These are phyloP conservation scores for Ascaphus truei DNA, from an alignment of 2,113 vertebrate genomes.

Conservation along the genomic window DNA sequence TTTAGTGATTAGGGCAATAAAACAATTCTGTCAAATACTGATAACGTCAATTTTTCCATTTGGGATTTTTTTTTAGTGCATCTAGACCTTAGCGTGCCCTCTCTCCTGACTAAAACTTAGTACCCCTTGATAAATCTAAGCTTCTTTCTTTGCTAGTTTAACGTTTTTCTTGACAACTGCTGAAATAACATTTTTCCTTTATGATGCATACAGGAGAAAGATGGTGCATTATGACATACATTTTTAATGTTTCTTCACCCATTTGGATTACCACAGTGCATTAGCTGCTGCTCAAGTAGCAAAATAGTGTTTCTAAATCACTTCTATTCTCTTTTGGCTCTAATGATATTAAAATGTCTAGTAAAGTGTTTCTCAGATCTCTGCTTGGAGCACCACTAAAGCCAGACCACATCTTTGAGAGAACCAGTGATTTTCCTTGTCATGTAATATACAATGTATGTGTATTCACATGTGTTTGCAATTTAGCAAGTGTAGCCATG, in stretches of 20 bases:
- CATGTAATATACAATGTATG: no score
- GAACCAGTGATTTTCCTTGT: no score
- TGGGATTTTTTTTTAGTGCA: no score
- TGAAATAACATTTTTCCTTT: slow-evolving; percentile 17
- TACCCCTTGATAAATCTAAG: not conserved
- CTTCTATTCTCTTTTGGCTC: not conserved
- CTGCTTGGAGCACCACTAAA: no score
- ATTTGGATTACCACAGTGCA: slow-evolving; percentile 33
- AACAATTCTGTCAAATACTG: no score
- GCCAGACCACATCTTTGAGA: no score
- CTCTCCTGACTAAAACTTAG: not conserved
- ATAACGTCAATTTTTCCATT: no score
- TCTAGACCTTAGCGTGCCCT: no score
- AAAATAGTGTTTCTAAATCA: slow-evolving; percentile 22
- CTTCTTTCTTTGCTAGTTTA: not conserved
- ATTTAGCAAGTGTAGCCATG: no score
- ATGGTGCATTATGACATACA: slow-evolving; percentile 27
- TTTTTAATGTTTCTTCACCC: slow-evolving; percentile 29
- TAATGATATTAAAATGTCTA: not conserved
- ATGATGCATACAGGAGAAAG: not conserved
- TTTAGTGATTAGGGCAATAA: no score
- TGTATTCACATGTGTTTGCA: no score
- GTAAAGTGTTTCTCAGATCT: not conserved
- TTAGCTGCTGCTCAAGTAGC: slow-evolving; percentile 28
- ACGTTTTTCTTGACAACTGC: not conserved